A percentile compares a stretch with the other conserved stretches of the same genome.
Conservation (phyloP, 2,888 invertebrate species). For the Parnassius orleans region DNA sequence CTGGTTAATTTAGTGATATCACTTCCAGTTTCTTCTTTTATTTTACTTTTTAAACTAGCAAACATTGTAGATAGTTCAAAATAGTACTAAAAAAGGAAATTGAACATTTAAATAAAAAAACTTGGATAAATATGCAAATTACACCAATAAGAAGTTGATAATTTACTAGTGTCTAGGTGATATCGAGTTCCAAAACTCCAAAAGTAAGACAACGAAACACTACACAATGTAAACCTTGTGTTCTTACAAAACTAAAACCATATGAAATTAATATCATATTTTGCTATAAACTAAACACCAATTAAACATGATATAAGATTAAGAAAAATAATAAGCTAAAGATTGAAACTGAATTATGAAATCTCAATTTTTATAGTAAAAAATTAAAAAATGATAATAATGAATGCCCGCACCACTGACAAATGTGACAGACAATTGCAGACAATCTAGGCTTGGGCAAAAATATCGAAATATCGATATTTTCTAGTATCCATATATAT, state of each 20-base stretch:
- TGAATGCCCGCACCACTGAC: no score
- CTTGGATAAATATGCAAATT: conserved; percentile 39
- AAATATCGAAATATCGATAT: no score
- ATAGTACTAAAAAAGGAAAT: conserved; percentile 33
- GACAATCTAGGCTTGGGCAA: no score
- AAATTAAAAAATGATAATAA: no score
- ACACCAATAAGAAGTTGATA: conserved; percentile 43
- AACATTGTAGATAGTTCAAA: conserved; percentile 83
- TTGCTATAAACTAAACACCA: conserved; percentile 2
- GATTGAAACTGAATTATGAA: no score
- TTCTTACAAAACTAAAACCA: conserved; percentile 5
- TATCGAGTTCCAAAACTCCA: background rate
- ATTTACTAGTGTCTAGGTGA: conserved; percentile 37
- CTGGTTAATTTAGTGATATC: conserved; percentile 83
- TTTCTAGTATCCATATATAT: no score
- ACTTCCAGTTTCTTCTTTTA: conserved; percentile 93
- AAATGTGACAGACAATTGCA: no score
- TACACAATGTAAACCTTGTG: background rate
- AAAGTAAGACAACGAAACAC: background rate
- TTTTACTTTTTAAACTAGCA: conserved; percentile 93
- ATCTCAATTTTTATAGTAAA: no score
- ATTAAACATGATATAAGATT: conserved; percentile 14
- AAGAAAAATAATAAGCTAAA: background rate
- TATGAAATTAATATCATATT: conserved; percentile 14
- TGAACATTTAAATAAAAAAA: conserved; percentile 36